Conservation (phyloP, 1,140 invertebrate genomes). For the Pollicipes pollicipes region DNA sequence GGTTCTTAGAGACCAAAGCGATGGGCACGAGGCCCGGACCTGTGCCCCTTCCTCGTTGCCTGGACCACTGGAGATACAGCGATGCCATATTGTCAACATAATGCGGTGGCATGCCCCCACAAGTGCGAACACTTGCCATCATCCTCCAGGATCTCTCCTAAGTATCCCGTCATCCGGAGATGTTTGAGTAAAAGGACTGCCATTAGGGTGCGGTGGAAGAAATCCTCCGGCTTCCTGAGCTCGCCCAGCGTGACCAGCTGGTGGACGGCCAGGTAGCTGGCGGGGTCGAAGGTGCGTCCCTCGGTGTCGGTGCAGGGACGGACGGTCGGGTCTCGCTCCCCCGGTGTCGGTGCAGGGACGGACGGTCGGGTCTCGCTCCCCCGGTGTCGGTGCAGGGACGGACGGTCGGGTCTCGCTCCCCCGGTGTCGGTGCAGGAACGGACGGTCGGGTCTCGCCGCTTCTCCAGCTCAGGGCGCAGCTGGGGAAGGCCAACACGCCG, state of each 20-base stretch:
- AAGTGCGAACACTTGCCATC: conserved; percentile 10
- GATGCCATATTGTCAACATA: too few species aligned
- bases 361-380: background rate
- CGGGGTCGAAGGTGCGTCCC: conserved; percentile 20
- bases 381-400: conserved; percentile 4
- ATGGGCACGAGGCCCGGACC: too few species aligned
- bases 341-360: conserved; percentile 3
- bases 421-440: conserved; percentile 4
- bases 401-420: background rate
- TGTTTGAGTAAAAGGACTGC: conserved; percentile 56
- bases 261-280: conserved; percentile 48
- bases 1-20: too few species aligned
- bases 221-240: conserved; percentile 48
- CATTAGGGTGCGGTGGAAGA: conserved; percentile 62
- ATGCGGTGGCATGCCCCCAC: too few species aligned
- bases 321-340: background rate
- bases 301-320: conserved; percentile 4
- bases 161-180: conserved; percentile 49
- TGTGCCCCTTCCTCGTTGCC: too few species aligned
- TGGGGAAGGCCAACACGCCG: conserved; percentile 7
- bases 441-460: background rate
- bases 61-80: too few species aligned
- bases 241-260: conserved; percentile 53
- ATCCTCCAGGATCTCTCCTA: conserved; percentile 27
- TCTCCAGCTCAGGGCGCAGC: conserved; percentile 1